Evolutionary conservation across 2,888 invertebrate genomes (phyloP), one percentile per base, ranked within the genome.

Genomic region (Drosophila suboccidentalis): DNA sequence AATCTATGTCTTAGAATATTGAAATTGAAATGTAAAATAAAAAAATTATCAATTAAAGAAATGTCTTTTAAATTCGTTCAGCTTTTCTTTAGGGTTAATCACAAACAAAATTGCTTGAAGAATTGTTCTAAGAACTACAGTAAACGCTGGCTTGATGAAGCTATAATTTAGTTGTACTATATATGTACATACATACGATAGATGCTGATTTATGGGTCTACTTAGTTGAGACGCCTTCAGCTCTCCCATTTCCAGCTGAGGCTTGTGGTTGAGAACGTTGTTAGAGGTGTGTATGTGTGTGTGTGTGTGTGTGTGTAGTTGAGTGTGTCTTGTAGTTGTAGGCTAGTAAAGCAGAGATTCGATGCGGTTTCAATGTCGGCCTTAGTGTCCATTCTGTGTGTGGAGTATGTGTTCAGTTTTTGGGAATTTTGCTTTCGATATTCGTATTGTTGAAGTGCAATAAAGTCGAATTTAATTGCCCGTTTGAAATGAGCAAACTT

Each of bases 391-490:
- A 75, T 65, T 68, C 72, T 75, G 49, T 47, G 41, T 41, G 44
- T 17, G 39, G 63, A 36, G 44, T 26, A 47, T 41, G 11, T 47
- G 22, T 46, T 34, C 19, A 10, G 13, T 34, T 13, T 39, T 54
- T 26, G 55, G 38, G 26, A 4, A 8, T 38, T 6, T 38, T n/a
- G 2, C n/a, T 13, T 43, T 46, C 22, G 47, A 39, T 50, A 8
- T 8, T 29, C 29, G 29, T 29, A 39, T 78, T 64, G 79, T 58
- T 73, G 75, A 78, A 82, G 86, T 86, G 86, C 90, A 91, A 91
- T 91, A 91, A 91, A 91, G 89, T 83, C 78, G 87, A 83, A 80
- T 85, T 89, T 90, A 91, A 90, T 89, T 89, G 87, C 80, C 77
- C 80, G 85, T 85, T 85, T 79, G 85, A 86, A 86, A 87, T 87